Evolutionary conservation across 1,140 invertebrate species (phyloP).

Genomic region (Tetranychus cinnabarinus): DNA sequence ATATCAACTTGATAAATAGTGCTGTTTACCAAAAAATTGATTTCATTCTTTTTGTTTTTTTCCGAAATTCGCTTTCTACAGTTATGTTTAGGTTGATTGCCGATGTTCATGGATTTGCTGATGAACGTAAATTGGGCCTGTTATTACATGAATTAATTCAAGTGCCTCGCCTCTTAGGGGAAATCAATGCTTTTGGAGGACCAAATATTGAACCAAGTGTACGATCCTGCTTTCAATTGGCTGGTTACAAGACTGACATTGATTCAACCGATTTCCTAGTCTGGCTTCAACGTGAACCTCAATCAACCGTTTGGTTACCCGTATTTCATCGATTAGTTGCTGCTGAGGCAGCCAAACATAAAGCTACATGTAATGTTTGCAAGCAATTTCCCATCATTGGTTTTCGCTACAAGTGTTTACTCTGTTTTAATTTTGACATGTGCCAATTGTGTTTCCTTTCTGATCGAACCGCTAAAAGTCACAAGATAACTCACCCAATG

Average conservation of each 20-base stretch:
- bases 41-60: too few relatives aligned
- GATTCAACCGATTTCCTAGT: constrained; percentile 72
- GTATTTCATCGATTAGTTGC: constrained; percentile 83
- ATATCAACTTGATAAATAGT: constrained; percentile 15
- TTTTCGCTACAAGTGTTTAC: constrained; percentile 87
- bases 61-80: constrained; percentile 17
- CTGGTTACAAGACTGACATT: constrained; percentile 32
- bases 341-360: constrained; percentile 79
- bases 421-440: constrained; percentile 99
- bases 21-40: too few relatives aligned
- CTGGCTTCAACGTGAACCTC: constrained; percentile 87
- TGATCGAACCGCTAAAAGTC: constrained; percentile 81
- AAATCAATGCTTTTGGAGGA: constrained; percentile 82
- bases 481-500: constrained; percentile 97
- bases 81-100: constrained; percentile 87
- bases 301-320: constrained; percentile 92
- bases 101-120: constrained; percentile 59
- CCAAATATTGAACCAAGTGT: constrained; percentile 97
- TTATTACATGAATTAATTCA: constrained; percentile 80
- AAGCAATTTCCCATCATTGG: constrained; percentile 94
- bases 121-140: constrained; percentile 79
- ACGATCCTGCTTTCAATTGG: constrained; percentile 75
- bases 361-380: constrained; percentile 91
- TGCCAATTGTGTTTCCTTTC: constrained; percentile 99
- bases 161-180: constrained; percentile 77